Base-by-base conservation (phyloP, 2,888 invertebrate species). In the Sipha maydis region DNA sequence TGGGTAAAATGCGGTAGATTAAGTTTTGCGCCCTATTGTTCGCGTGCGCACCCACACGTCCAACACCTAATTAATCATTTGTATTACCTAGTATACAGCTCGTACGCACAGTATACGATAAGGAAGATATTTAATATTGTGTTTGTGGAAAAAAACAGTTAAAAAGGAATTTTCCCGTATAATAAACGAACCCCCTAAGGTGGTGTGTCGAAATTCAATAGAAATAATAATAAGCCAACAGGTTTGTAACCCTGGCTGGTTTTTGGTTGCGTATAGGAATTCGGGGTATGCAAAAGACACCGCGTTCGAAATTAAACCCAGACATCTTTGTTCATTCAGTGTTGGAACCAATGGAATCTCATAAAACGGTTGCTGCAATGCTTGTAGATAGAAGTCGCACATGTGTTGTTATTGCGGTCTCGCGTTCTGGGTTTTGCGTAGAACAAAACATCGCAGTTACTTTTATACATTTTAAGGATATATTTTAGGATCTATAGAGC, bases 1-100 rank as follows among this genome's bases (percentile, higher is more conserved):
- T 21, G 78, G 86, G 80, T 75, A 86, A 86, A 86, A 86, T 73
- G 79, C 71, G 38, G n/a, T 76, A 28, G 84, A 84, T 76, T 83
- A 56, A 73, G 83, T 75, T 56, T n/a, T 3, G 54, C 54, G 41
- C 73, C 73, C 83, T 34, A 83, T 83, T 73, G 83, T 83, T 75
- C 28, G 83, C 75, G 75, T 75, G 83, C 41, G 8, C 38, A 14
- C 31, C 83, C 48, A 82, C 41, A 69, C 83, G 19, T 9, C 31
- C 7, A 31, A 48, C 83, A 56, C 56, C 83, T 75, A 75, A 83
- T 83, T 83, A 75, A 83, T 83, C 83, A 75, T 38, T 34, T 25
- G 69, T 69, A 25, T n/a, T 9, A 69, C 69, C 69, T 28, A 19
- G 61, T 28, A 7, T 80, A 80, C 25, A 61, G 41, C 34, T 73